phyloP scores from a whole-genome alignment of 92 coral and sea anemone species.

The Parazoanthus darwini region DNA sequence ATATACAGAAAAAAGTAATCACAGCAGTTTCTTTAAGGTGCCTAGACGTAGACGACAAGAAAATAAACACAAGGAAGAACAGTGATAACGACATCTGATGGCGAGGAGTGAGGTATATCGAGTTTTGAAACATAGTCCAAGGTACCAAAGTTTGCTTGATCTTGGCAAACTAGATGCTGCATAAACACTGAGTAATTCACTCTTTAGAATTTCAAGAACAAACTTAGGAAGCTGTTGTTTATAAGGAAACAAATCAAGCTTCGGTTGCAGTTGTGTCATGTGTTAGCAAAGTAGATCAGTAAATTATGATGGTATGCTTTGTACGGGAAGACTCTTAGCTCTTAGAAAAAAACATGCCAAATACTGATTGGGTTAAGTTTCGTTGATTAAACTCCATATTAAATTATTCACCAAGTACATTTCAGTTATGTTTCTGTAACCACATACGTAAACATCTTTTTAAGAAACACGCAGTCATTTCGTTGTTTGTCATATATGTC shows the following conservation, averaged over 20 bases:
- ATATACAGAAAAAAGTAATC: background rate
- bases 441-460: too few relatives aligned
- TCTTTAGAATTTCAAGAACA: background rate
- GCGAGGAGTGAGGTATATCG: background rate
- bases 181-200: too few relatives aligned
- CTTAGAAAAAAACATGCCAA: background rate
- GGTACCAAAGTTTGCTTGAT: background rate
- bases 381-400: too few relatives aligned
- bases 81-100: too few relatives aligned
- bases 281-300: background rate
- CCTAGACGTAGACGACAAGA: background rate
- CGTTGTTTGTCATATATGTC: too few relatives aligned
- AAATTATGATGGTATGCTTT: background rate
- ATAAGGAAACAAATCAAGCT: background rate
- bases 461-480: too few relatives aligned
- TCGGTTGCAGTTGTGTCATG: too few relatives aligned
- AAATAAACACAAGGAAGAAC: too few relatives aligned
- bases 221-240: background rate
- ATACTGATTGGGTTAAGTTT: too few relatives aligned
- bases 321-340: background rate
- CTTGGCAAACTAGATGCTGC: background rate
- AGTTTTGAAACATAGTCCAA: too few relatives aligned
- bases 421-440: too few relatives aligned
- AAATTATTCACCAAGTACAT: too few relatives aligned
- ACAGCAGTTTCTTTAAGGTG: background rate